Conservation (phyloP, 2,113 vertebrate genomes). For the Dicerorhinus sumatrensis region DNA sequence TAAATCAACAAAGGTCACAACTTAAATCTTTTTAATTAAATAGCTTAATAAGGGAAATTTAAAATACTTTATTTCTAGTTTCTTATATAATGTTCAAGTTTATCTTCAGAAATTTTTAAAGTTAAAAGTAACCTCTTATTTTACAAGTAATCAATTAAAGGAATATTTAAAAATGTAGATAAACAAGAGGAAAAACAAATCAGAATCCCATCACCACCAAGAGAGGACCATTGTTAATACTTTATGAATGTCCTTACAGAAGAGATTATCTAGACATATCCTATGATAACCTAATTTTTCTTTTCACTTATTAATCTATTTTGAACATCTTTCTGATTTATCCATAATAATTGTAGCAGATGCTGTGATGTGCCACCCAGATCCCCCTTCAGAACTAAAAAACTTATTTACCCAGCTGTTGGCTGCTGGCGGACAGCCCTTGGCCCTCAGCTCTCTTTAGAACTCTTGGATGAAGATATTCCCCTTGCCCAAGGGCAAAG, state of each 20-base stretch:
- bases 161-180: background rate
- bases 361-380: background rate
- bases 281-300: background rate
- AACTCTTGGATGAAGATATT: background rate
- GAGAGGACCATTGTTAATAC: background rate
- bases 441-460: background rate
- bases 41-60: background rate
- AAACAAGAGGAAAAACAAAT: background rate
- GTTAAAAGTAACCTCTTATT: background rate
- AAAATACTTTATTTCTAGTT: constrained; percentile 1
- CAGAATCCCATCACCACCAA: background rate
- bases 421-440: background rate
- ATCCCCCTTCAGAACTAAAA: background rate
- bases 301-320: background rate
- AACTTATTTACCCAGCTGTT: background rate
- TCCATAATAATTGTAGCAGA: background rate
- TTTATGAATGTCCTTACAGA: background rate
- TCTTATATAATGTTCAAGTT: background rate
- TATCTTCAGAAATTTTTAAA: background rate
- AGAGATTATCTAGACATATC: background rate
- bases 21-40: constrained; percentile 26
- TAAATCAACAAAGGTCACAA: constrained; percentile 30
- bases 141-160: background rate
- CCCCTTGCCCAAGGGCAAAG: background rate
- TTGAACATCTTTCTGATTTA: constrained; percentile 19